Percentiles rank a stretch among this genome's conserved stretches.
These are phyloP conservation scores for Drosophila punjabiensis DNA, from an alignment of 1,140 invertebrate genomes.

Conservation along the genomic window DNA sequence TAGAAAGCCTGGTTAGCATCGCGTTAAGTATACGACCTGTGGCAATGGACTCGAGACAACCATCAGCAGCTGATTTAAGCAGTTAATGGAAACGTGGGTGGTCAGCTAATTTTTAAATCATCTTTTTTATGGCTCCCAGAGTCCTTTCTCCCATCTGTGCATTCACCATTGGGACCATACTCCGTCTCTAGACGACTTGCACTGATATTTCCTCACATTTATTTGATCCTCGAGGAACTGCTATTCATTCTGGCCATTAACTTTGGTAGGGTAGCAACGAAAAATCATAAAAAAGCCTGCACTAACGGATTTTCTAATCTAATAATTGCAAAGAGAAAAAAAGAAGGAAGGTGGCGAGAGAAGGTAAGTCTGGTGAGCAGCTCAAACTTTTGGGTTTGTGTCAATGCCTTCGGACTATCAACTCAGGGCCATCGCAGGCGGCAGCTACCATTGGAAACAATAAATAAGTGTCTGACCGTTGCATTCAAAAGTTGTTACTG, in stretches of 20 bases:
- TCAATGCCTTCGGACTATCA: slow-evolving; percentile 73
- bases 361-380: slow-evolving; percentile 28
- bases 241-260: slow-evolving; percentile 25
- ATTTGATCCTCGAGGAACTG: slow-evolving; percentile 1
- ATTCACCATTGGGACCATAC: slow-evolving; percentile 9
- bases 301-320: slow-evolving; percentile 74
- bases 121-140: slow-evolving; percentile 21
- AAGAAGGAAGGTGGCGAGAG: slow-evolving; percentile 17
- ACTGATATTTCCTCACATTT: slow-evolving; percentile 38
- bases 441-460: slow-evolving; percentile 68
- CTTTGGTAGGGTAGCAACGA: slow-evolving; percentile 16
- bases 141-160: slow-evolving; percentile 22
- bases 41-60: slow-evolving; percentile 27
- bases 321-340: slow-evolving; percentile 60
- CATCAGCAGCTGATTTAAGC: slow-evolving; percentile 13
- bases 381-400: slow-evolving; percentile 57
- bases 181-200: background rate
- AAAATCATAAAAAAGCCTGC: slow-evolving; percentile 20
- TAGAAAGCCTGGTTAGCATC: slow-evolving; percentile 17
- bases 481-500: slow-evolving; percentile 51
- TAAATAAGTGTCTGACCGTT: slow-evolving; percentile 68
- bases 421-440: slow-evolving; percentile 71
- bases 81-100: slow-evolving; percentile 31
- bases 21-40: slow-evolving; percentile 40
- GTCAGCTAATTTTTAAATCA: slow-evolving; percentile 13